A percentile compares a stretch with the other conserved stretches of the same genome.
phyloP scores from a whole-genome alignment of 2,113 vertebrate species.

The Sisor rabdophorus region DNA sequence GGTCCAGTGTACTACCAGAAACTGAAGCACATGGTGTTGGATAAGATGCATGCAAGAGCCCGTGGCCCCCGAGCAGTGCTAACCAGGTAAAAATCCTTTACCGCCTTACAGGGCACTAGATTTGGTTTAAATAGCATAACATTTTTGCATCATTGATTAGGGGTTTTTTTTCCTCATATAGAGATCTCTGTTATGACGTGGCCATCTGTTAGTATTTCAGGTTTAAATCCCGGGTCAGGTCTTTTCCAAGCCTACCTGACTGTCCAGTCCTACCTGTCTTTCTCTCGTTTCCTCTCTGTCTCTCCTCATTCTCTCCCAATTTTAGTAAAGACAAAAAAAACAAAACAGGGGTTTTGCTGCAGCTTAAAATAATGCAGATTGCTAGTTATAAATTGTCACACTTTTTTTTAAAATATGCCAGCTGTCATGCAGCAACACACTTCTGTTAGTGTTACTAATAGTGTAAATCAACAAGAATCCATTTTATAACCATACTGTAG shows the following conservation, averaged over 20 bases:
- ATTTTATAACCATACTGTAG: not conserved
- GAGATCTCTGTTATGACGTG: not conserved
- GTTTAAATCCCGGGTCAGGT: too few species aligned
- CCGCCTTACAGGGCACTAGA: not conserved
- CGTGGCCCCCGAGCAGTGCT: slow-evolving; percentile 93
- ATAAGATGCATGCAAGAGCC: slow-evolving; percentile 98
- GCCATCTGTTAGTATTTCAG: too few species aligned
- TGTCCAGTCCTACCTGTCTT: too few species aligned
- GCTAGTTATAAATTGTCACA: not conserved
- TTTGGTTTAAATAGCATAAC: not conserved
- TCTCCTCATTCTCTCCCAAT: too few species aligned
- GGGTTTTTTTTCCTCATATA: not conserved
- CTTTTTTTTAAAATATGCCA: not conserved
- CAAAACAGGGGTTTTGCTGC: not conserved
- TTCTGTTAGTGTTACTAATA: not conserved
- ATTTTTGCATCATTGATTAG: not conserved
- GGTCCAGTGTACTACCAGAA: slow-evolving; percentile 98
- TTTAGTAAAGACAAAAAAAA: too few species aligned
- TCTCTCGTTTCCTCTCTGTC: too few species aligned
- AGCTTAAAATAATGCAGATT: not conserved
- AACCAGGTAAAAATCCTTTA: slow-evolving; percentile 77
- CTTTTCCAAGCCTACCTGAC: too few species aligned
- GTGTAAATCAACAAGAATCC: not conserved
- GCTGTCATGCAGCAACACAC: not conserved
- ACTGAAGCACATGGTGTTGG: slow-evolving; percentile 97